Conservation (phyloP, 2,797 vertebrate species). For the Lagorchestes hirsutus region DNA sequence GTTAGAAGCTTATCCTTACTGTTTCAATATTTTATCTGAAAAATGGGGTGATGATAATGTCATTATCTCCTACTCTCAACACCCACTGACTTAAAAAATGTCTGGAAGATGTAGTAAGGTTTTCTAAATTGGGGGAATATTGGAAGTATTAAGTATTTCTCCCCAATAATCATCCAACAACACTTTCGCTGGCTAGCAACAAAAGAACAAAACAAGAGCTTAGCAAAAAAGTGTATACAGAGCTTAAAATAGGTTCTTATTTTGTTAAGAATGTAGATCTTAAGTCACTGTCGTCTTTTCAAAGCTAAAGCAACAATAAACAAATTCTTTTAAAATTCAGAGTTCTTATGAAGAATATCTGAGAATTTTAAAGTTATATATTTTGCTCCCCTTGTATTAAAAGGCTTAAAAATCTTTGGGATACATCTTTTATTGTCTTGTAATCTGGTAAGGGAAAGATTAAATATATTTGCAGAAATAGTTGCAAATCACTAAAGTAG, state of each 20-base stretch:
- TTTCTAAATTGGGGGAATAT: background rate
- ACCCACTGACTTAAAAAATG: background rate
- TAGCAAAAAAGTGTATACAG: background rate
- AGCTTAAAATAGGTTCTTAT: background rate
- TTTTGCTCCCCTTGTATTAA: background rate
- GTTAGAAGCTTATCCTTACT: background rate
- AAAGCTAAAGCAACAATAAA: background rate
- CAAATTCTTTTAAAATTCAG: background rate
- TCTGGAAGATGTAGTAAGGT: background rate
- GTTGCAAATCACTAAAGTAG: background rate
- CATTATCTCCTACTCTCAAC: background rate
- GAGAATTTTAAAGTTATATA: background rate
- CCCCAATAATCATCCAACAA: background rate
- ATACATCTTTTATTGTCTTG: background rate
- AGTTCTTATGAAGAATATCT: background rate
- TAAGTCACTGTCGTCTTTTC: background rate
- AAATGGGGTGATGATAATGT: background rate
- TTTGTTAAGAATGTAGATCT: background rate
- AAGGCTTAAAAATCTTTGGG: background rate
- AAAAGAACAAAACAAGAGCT: background rate
- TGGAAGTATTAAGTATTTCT: background rate
- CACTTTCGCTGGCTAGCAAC: background rate
- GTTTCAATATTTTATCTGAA: background rate
- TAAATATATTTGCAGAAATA: slow-evolving; percentile 23
- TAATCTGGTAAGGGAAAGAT: background rate